Base-by-base conservation (phyloP, 37 sponge, comb jelly and placozoan species). In the Dysidea cf. avara region DNA sequence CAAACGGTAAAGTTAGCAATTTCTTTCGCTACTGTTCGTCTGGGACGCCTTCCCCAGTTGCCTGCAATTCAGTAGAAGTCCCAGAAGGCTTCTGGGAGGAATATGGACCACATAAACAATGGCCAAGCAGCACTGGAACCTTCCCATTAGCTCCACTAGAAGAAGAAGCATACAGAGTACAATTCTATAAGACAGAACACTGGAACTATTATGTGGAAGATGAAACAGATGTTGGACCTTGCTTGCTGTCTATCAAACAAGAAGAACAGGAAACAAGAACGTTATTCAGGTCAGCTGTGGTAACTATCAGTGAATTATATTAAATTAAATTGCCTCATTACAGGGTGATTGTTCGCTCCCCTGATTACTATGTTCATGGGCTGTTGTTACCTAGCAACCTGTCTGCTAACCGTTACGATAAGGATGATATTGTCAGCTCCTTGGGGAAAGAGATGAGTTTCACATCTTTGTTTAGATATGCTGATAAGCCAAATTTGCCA, bases 151-250 rank as follows among this genome's bases (percentile, higher is more conserved):
- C 46, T 43, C 76, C 69, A 20, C 40, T 86, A 70, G 87, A 70
- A 6, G 87, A 86, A 49, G 69, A 81, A 36, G 57, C 76, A 16
- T 96, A 91, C 63, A 35, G 84, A 28, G 62, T 46, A 22, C 75
- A 88, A 53, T 96, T 88, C 67, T 65, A 64, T 39, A 80, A 79
- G 18, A 29, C 70, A 39, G 81, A 91, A 5, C 96, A 96, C 56
- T 83, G 81, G 85, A 96, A 91, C 69, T 96, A 75, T 35, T 91
- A 82, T 53, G 78, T 80, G 2, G 92, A 92, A 30, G 67, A 77
- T 31, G 96, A 91, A 29, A 76, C 96, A 2, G 89, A 92, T 50
- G 72, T 87, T 38, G 96, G 96, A 6, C 90, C 96, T 0, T 77
- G 80, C 48, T 39, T 96, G 32, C 81, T 96, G 5, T 86, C 87